Base-by-base conservation (phyloP, 35 echinoderm and acorn worm genomes). In the Strongylocentrotus purpuratus region DNA sequence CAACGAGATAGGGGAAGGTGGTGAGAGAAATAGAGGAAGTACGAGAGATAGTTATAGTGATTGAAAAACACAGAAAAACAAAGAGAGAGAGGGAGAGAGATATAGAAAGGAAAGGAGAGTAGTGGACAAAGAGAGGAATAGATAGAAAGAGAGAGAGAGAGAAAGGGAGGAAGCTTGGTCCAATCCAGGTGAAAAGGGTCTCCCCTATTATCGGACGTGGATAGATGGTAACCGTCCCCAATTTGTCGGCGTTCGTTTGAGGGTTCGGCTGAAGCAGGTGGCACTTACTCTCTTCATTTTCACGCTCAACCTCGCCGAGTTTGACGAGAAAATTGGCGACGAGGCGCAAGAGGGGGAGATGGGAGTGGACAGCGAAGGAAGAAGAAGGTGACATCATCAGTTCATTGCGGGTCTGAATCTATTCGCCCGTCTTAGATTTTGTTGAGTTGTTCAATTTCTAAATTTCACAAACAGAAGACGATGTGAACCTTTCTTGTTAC, bases 301-400 rank as follows among this genome's bases (percentile, higher is more conserved):
- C 91, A 93, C 91, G 91, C 91, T 93, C 48, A 93, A 93, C 91
- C 91, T 93, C 91, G 48, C 48, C 91, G 46, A 93, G 91, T 93
- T 93, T 93, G 91, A 93, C 47, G 91, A 93, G 91, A 93, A 93
- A 93, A 93, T 93, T 58, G 91, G 48, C 46, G 46, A 58, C 13
- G 48, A 28, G 48, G 91, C 31, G 46, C 46, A 28, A 91, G 35
- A 31, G 22, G 50, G 18, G 87, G 20, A 89, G 33, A 89, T 4
- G 9, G 17, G 87, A 78, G 65, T 4, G 20, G 87, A 45, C 87
- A 13, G 25, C 12, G 87, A 89, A 5, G 86, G 2, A 9, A 12
- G 2, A 86, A 12, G 86, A 87, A 89, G 87, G 87, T 9, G 50
- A 55, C 9, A 55, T 55, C 50, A 55, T 55, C 50, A 55, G 50